Base-by-base conservation (phyloP, 2,113 vertebrate genomes). In the Noctilio leporinus region DNA sequence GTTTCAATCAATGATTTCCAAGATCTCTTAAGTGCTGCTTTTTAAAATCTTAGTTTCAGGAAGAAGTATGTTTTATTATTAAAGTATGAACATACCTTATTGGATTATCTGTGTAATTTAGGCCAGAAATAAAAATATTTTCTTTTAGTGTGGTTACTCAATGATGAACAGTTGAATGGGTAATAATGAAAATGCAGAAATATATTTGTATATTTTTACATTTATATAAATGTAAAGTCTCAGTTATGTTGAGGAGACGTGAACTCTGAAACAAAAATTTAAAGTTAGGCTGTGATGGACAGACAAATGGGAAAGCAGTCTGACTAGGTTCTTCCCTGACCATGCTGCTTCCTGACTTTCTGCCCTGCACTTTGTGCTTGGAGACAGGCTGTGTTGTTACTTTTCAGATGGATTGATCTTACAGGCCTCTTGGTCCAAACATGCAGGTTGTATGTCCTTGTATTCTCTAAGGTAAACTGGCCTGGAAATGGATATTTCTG, bases 401-500 rank as follows among this genome's bases (percentile, higher is more conserved):
- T 40, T 73, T 80, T 49, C 40, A 77, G 47, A 22, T 53, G 64
- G 10, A 19, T 4, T 35, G 30, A 84, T 38, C 47, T 47, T 40
- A 49, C 4, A 26, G 70, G 53, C 45, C 55, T 78, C 73, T 57
- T 65, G 10, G 53, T 94, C 10, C 35, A 19, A 65, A 82, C 2
- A 1, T 53, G 14, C 45, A 40, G 38, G 43, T 64, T n/a, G 7
- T 91, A 69, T 69, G 82, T 73, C 45, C 64, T 33, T 73, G 67
- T 83, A 59, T 91, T 83, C 40, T 62, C 70, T 72, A 57, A 81
- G 70, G 57, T 80, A 84, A 67, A 93, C 62, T 96, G 92, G 49
- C 62, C 76, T 86, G 26, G 38, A 80, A 57, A 75, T 17, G 35
- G 57, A 59, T 30, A n/a, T 59, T 94, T 92, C 57, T 89, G 57